Percentiles rank a stretch among this genome's conserved stretches.
Evolutionary conservation across 2,113 vertebrate genomes (phyloP).

Genomic region (Corythornis madagascariensis): DNA sequence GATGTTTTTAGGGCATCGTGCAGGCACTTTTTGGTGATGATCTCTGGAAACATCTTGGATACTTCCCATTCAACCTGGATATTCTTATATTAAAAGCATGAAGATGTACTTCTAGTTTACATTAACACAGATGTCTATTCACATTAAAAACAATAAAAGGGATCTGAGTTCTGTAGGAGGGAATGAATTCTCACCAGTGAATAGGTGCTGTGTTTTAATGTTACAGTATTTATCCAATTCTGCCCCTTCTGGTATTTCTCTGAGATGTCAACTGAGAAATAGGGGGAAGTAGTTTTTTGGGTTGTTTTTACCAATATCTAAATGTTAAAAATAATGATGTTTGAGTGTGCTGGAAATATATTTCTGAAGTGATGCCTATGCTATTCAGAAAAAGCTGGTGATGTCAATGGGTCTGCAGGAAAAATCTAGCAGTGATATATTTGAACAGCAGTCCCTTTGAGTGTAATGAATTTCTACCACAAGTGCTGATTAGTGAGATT

Average conservation of each 20-base stretch:
- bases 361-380: neutral
- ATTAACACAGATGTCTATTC: neutral
- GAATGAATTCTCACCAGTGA: neutral
- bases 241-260: neutral
- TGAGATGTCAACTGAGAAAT: neutral
- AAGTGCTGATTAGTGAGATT: conserved; percentile 41
- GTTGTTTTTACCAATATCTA: neutral
- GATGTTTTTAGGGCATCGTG: neutral
- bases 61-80: neutral
- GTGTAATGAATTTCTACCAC: neutral
- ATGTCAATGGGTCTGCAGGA: neutral
- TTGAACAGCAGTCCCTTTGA: neutral
- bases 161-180: neutral
- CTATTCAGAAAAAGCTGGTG: neutral
- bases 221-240: neutral
- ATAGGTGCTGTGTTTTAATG: neutral
- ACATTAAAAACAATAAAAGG: neutral
- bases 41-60: neutral
- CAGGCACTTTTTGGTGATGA: neutral
- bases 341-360: neutral
- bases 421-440: neutral
- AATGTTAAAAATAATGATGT: neutral
- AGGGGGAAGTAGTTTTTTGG: neutral
- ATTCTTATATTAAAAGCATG: neutral
- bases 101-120: neutral